Conservation (phyloP, 2,797 vertebrate species). For the Jordanella pulchra region DNA sequence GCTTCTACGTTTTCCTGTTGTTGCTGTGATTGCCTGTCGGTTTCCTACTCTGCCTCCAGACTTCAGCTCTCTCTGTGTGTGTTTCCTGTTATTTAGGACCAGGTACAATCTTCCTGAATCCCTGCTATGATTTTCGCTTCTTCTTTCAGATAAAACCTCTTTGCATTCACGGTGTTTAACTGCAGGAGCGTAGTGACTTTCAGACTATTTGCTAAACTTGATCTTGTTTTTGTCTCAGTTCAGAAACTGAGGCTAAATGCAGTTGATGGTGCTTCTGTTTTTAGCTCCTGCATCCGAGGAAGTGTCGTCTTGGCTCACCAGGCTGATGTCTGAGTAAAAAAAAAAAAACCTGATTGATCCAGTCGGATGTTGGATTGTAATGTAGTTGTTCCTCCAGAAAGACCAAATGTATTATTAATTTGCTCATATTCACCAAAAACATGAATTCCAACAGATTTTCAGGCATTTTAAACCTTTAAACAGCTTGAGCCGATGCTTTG, state of each 20-base stretch:
- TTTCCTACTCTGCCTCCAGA: conserved; percentile 48
- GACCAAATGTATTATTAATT: not conserved
- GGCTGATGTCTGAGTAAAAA: not conserved
- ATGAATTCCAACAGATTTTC: not conserved
- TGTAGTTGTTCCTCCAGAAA: not conserved
- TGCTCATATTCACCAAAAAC: not conserved
- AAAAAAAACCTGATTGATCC: not conserved
- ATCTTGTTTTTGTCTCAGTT: not conserved
- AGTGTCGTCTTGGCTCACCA: not conserved
- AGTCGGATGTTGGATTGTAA: not conserved
- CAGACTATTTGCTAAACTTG: not conserved
- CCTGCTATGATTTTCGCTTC: conserved; percentile 33
- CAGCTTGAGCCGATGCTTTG: not conserved
- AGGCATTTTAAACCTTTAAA: too few species aligned
- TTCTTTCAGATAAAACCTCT: conserved; percentile 22
- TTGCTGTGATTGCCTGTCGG: conserved; percentile 53
- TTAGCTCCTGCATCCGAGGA: not conserved
- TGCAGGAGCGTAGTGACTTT: not conserved
- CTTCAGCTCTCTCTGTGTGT: conserved; percentile 11
- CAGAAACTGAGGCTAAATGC: not conserved
- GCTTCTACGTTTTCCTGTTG: conserved; percentile 71
- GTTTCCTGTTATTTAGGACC: conserved; percentile 74
- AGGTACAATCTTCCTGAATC: conserved; percentile 64
- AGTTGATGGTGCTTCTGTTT: not conserved
- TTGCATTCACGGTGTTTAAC: conserved; percentile 5